Evolutionary conservation across 2,888 invertebrate genomes (phyloP), one percentile per base, ranked within the genome.

Genomic region (Morpho deidamia): DNA sequence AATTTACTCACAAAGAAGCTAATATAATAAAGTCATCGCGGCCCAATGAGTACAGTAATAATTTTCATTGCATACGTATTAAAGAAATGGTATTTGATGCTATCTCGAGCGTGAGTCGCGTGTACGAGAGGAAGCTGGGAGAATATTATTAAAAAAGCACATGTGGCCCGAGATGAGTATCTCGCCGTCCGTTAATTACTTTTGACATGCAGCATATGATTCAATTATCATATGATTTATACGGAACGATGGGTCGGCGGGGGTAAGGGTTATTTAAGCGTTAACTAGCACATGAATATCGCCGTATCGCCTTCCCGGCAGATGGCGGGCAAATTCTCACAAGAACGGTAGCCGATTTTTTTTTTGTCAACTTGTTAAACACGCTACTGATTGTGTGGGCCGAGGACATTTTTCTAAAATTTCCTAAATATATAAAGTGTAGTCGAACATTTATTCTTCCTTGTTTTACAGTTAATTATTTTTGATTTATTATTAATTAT

Each of bases 211-310:
- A 81, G 88, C 89, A 88, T 88, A 89, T 88, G 88, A 89, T 89
- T 89, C 88, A 89, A 89, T 89, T 89, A 89, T 82, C 83, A 76
- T 84, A 88, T 88, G 88, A 89, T 88, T 88, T 88, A 89, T 84
- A 70, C 74, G 68, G 67, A 72, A 67, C 70, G 76, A 74, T 75
- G 80, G 79, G 75, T 71, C 76, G 72, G 74, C 69, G 75, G 74
- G 72, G 68, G 71, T 69, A 56, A 62, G 65, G 78, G 74, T 83
- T 83, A 82, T 81, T 85, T 79, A 69, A 81, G 79, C 85, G 84
- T 84, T 82, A 83, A 86, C 78, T 80, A 80, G 80, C 74, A 74
- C 72, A 81, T 86, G 82, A 81, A 76, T 81, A 79, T 72, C 67
- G 59, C 67, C 65, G 71, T 76, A 80, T 84, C 81, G 69, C 71